Base-by-base conservation (phyloP, 2,888 invertebrate genomes). In the Machimus rusticus region DNA sequence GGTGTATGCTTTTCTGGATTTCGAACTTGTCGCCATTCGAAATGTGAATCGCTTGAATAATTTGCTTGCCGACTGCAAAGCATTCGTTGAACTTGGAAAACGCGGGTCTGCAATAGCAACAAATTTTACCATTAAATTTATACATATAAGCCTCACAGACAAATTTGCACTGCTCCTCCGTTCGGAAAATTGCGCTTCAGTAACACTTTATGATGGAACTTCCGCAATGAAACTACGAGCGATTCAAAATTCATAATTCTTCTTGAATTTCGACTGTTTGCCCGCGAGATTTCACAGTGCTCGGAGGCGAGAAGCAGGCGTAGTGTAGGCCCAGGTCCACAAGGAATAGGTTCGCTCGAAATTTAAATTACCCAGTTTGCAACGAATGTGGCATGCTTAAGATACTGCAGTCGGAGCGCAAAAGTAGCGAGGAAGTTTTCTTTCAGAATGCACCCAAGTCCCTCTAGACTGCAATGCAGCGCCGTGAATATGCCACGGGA, bases 231-330 rank as follows among this genome's bases (percentile, higher is more conserved):
- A 78, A 78, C 78, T 19, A 43, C 23, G 23, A 37, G 28, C 78
- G 78, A 78, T 78, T 78, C 78, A 78, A 78, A 78, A 78, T 78
- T 39, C 78, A 78, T 78, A 78, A 78, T 78, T 78, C 78, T 78
- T 78, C 78, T 37, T 28, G 78, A 19, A 78, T 78, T 78, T 78
- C 37, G 14, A 43, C 37, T 39, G 78, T 78, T 78, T 78, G 78
- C 43, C 23, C n/a, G 39, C 78, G 43, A 43, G 39, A 78, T 43
- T 78, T 43, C 43, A 43, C 43, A 19, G 37, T 1, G 14, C 78
- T 19, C 12, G 19, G 78, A n/a, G 12, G 43, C 39, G 39, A 39
- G 9, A 9, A 39, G 19, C 37, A 39, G 46, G 9, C 34, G 19
- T 23, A 3, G 4, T 8, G 28, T 78, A 78, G 78, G 78, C 78